These are phyloP conservation scores for Automeris io DNA, from an alignment of 2,888 invertebrate species.

Conservation along the genomic window DNA sequence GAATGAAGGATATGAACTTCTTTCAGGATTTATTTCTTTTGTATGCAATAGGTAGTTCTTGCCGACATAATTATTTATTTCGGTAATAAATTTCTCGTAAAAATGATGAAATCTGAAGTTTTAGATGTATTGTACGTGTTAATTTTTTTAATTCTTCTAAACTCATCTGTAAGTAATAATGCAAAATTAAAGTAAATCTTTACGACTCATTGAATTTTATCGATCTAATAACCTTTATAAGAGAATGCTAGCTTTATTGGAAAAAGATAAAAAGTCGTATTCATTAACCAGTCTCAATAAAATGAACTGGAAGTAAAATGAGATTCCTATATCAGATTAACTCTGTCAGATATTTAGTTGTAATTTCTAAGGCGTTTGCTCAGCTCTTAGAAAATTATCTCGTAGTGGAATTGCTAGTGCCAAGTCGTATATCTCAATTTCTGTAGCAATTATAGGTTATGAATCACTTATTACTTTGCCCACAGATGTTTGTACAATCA, in stretches of 20 bases:
- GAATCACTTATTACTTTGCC: too few relatives aligned
- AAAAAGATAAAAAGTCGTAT: not conserved
- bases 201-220: not conserved
- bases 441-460: not conserved
- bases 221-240: too few relatives aligned
- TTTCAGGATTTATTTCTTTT: too few relatives aligned
- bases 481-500: too few relatives aligned
- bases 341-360: not conserved
- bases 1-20: not conserved
- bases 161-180: not conserved
- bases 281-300: not conserved
- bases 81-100: too few relatives aligned
- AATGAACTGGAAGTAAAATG: not conserved
- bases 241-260: not conserved
- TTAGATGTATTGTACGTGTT: too few relatives aligned
- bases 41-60: too few relatives aligned
- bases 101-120: too few relatives aligned
- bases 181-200: constrained; percentile 1
- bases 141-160: not conserved
- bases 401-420: too few relatives aligned
- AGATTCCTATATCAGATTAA: not conserved
- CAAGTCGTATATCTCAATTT: constrained; percentile 4
- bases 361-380: constrained; percentile 4
- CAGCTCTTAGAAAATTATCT: not conserved
- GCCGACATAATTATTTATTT: too few relatives aligned